These are phyloP conservation scores for Synergus japonicus DNA, from an alignment of 2,888 invertebrate species.

Conservation along the genomic window DNA sequence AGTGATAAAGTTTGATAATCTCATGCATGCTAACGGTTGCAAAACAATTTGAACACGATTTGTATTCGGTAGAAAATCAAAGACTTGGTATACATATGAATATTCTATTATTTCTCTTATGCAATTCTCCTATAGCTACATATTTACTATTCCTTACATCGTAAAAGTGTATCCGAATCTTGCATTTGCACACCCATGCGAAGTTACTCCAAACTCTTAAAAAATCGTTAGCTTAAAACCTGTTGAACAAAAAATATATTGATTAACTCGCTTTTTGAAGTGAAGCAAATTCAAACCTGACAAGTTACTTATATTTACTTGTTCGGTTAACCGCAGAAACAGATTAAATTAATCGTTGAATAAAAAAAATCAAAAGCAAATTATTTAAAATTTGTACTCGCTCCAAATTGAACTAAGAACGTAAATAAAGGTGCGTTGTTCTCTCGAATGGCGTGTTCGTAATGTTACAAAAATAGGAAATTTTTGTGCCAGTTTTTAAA, in stretches of 20 bases:
- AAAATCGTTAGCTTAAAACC: not conserved
- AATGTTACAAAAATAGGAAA: conserved; percentile 34
- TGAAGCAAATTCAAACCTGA: not conserved
- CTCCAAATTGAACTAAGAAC: not conserved
- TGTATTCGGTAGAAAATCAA: conserved; percentile 8
- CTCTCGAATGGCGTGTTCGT: not conserved
- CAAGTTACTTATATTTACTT: not conserved
- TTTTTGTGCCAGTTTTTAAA: conserved; percentile 37
- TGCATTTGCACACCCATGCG: conserved; percentile 32
- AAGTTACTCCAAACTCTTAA: not conserved
- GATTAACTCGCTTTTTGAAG: too few relatives aligned
- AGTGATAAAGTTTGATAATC: not conserved
- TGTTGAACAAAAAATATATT: not conserved
- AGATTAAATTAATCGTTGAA: not conserved
- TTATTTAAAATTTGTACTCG: not conserved
- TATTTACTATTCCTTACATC: conserved; percentile 24
- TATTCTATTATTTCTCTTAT: conserved; percentile 4
- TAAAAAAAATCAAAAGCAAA: not conserved
- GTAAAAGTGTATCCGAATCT: conserved; percentile 18
- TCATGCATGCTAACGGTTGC: not conserved
- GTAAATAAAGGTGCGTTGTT: not conserved
- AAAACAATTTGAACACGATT: conserved; percentile 10
- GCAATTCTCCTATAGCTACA: conserved; percentile 3
- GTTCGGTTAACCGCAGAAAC: not conserved
- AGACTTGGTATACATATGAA: not conserved